A percentile compares a stretch with the other conserved stretches of the same genome.
These are phyloP conservation scores for Halocaridina rubra DNA, from an alignment of 2,888 invertebrate species.

Conservation along the genomic window DNA sequence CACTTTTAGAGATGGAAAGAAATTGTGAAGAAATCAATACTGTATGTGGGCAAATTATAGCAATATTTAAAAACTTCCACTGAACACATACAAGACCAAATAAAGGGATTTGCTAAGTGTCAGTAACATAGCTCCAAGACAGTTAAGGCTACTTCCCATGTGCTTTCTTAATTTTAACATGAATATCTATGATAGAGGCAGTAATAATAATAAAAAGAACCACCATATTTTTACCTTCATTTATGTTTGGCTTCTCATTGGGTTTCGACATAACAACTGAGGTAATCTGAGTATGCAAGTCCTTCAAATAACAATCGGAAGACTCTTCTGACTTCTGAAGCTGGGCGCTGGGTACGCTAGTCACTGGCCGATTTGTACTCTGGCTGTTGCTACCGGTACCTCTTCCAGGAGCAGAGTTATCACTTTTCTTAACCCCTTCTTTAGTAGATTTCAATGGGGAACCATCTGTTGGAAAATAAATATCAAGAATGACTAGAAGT, in stretches of 20 bases:
- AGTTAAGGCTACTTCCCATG: no score
- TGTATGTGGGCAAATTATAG: no score
- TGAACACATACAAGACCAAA: no score
- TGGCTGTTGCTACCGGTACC: not conserved
- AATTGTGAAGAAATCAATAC: no score
- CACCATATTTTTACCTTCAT: slow-evolving; percentile 64
- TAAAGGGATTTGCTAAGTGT: no score
- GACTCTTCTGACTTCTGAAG: slow-evolving; percentile 37
- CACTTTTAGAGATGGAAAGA: no score
- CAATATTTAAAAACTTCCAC: no score
- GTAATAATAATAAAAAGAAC: slow-evolving; percentile 1
- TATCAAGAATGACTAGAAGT: no score
- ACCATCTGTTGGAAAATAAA: slow-evolving; percentile 31
- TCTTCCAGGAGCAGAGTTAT: not conserved
- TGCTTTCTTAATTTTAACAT: no score
- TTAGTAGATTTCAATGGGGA: slow-evolving; percentile 53
- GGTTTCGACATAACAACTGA: slow-evolving; percentile 68
- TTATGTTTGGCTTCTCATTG: slow-evolving; percentile 66
- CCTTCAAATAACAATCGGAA: slow-evolving; percentile 68
- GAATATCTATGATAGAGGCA: no score
- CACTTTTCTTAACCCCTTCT: slow-evolving; percentile 33
- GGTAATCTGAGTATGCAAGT: slow-evolving; percentile 68
- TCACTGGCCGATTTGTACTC: not conserved
- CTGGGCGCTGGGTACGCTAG: slow-evolving; percentile 14
- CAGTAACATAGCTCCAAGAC: no score